Base-by-base conservation (phyloP, 2,113 vertebrate species). In the Heterochromis multidens region DNA sequence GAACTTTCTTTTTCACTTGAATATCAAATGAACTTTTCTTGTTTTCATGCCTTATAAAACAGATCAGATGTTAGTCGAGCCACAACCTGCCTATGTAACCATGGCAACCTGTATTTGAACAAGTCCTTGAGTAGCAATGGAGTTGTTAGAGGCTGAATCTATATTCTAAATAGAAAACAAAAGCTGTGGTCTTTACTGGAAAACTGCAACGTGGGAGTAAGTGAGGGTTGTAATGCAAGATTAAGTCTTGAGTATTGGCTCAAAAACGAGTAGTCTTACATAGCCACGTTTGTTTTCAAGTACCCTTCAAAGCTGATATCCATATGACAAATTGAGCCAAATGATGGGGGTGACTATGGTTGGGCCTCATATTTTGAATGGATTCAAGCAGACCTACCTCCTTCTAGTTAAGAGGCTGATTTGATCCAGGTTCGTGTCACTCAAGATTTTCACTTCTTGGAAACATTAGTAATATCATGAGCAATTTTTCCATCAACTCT, bases 21-120 rank as follows among this genome's bases (percentile, higher is more conserved):
- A 37, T 21, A 56, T 33, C 35, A 65, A 21, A 29, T 46, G 3
- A 33, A 52, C 7, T 78, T 81, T 74, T 88, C 54, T 81, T 37
- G 72, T 84, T 76, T 80, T 31, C 12, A 8, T 46, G 29, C 25
- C 25, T 84, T 62, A 21, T 43, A 74, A 70, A 79, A 79, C 25
- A 25, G 58, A 85, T 52, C 62, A 14, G 70, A 89, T 81, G 78
- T 78, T 87, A 85, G 80, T 72, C 35, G 46, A 77, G 25, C 72
- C 60, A 52, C 79, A 87, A 49, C 37, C 82, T 57, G 27, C 76
- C 35, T 83, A 58, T 29, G 87, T 90, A 87, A 88, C 91, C 87
- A 92, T 88, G 81, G 86, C 80, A 88, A 91, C 85, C 31, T 46
- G 76, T 57, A 54, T 83, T 86, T 67, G 61, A 88, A 80, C 43